A percentile compares a stretch with the other conserved stretches of the same genome.
Evolutionary conservation across 2,113 vertebrate genomes (phyloP).

Genomic region (Axis porcinus): DNA sequence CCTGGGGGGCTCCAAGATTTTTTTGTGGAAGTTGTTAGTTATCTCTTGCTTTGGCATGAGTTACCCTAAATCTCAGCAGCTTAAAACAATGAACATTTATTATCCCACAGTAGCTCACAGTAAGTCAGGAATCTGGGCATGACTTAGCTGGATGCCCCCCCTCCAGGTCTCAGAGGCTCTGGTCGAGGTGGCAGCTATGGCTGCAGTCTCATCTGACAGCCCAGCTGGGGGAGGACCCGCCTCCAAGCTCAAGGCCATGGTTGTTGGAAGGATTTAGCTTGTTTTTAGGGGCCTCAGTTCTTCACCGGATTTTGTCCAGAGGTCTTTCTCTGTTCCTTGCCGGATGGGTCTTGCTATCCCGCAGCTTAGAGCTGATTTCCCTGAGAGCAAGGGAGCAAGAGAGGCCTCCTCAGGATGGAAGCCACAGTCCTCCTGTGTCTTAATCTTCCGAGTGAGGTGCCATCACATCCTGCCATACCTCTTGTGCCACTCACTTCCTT

Average conservation of each 20-base stretch:
- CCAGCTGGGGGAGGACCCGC: not conserved
- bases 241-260: fast-evolving
- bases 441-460: not conserved
- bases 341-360: not conserved
- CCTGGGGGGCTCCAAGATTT: not conserved
- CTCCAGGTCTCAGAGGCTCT: not conserved
- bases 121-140: not conserved
- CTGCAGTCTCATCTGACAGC: not conserved
- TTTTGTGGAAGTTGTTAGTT: not conserved
- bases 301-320: too few relatives aligned
- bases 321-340: not conserved
- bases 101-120: not conserved
- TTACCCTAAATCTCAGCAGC: not conserved
- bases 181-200: too few relatives aligned
- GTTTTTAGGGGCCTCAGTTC: not conserved
- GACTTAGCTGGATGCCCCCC: not conserved
- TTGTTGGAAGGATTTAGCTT: not conserved
- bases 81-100: not conserved
- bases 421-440: not conserved
- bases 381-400: not conserved
- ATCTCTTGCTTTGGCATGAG: not conserved
- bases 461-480: not conserved
- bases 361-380: not conserved
- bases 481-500: not conserved
- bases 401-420: not conserved